phyloP scores from a whole-genome alignment of 1,140 invertebrate species.

The Trichonephila clavipes region DNA sequence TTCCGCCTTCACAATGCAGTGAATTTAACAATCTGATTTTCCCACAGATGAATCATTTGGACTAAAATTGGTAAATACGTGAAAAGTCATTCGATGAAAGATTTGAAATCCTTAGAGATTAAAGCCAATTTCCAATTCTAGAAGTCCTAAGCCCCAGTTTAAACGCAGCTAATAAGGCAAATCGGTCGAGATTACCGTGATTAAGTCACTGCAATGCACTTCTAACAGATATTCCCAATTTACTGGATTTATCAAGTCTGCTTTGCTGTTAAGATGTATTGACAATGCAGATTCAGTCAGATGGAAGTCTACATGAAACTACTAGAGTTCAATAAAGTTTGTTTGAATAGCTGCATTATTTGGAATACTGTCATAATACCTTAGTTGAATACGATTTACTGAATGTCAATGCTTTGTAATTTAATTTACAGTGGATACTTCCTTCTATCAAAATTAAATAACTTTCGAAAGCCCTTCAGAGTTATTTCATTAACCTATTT shows the following conservation, averaged over 20 bases:
- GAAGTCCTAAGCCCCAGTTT: conserved; percentile 46
- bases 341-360: background rate
- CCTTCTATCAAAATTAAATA: too few relatives aligned
- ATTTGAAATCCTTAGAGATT: conserved; percentile 28
- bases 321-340: conserved; percentile 33
- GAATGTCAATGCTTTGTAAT: too few relatives aligned
- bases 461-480: too few relatives aligned
- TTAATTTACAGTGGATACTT: too few relatives aligned
- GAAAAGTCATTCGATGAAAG: conserved; percentile 16
- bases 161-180: conserved; percentile 56
- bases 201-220: conserved; percentile 40
- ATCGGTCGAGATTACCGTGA: conserved; percentile 31
- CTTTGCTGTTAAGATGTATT: conserved; percentile 37
- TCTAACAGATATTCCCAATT: conserved; percentile 48
- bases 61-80: background rate
- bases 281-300: background rate
- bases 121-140: conserved; percentile 29
- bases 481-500: too few relatives aligned
- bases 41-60: background rate
- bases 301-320: background rate
- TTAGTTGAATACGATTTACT: background rate
- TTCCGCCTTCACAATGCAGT: too few relatives aligned
- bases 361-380: background rate
- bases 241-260: conserved; percentile 55
- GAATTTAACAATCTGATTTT: background rate